phyloP scores from a whole-genome alignment of 1,140 invertebrate species.

The Drosophila bipectinata region DNA sequence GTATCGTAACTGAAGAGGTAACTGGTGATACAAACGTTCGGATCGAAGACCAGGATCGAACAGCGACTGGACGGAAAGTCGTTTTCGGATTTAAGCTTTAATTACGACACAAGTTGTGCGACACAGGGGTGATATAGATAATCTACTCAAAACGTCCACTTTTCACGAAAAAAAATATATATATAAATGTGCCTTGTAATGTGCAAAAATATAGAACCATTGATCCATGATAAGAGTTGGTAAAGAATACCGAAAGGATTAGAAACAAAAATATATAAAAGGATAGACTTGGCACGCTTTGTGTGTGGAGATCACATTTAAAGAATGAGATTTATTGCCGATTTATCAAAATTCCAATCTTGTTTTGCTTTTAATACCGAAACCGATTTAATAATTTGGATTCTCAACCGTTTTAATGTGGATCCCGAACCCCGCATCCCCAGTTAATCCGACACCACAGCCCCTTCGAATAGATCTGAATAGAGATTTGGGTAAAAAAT shows the following conservation, averaged over 20 bases:
- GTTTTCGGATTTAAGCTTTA: constrained; percentile 13
- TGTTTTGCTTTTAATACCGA: not conserved
- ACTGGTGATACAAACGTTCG: constrained; percentile 48
- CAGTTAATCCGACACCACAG: not conserved
- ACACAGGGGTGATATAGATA: constrained; percentile 10
- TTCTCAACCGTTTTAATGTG: constrained; percentile 1
- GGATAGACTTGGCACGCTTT: not conserved
- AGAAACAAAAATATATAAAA: not conserved
- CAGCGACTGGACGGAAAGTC: constrained; percentile 32
- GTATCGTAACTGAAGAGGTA: constrained; percentile 47
- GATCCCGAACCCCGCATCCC: not conserved
- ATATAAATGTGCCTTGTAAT: not conserved
- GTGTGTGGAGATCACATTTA: not conserved
- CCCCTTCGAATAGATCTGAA: constrained; percentile 6
- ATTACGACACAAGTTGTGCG: constrained; percentile 37
- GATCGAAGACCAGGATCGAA: constrained; percentile 41
- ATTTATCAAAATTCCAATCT: too few species aligned
- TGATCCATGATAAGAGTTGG: not conserved
- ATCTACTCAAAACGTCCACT: constrained; percentile 10
- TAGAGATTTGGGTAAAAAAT: not conserved
- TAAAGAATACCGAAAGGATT: not conserved
- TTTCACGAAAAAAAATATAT: constrained; percentile 11
- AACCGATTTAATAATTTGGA: not conserved
- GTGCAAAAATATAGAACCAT: not conserved
- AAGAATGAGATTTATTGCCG: not conserved